Base-by-base conservation (phyloP, 2,797 vertebrate species). In the Fundulus diaphanus region DNA sequence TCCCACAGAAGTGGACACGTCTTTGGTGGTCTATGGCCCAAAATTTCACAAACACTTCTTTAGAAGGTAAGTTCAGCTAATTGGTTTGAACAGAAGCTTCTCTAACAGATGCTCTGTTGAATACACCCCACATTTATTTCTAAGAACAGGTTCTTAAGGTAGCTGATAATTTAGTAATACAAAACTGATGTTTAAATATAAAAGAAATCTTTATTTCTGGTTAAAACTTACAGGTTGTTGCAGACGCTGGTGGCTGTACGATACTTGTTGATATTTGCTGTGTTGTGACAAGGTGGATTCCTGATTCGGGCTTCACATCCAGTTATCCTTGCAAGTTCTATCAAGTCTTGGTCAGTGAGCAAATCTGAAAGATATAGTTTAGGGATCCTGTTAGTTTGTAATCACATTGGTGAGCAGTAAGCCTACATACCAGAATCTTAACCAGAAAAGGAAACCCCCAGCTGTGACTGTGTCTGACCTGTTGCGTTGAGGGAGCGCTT, bases 401-500 rank as follows among this genome's bases (percentile, higher is more conserved):
- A 7, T 65, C 7, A 33, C 16, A 61, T 35, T 33, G 7, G 3
- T 8, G 4, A 29, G 20, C 44, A 61, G 57, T 15, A n/a, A n/a
- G n/a, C n/a, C n/a, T n/a, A 37, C 48, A 65, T 20, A 9, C 44
- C 1, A 42, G 5, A 54, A 8, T 15, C 6, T 70, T 3, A 63
- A 61, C 8, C 3, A 49, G 68, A 77, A 52, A 18, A 75, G 57
- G 37, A 78, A 72, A 72, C 49, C 44, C n/a, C 18, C 7, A 0
- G 59, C 42, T 42, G 54, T 42, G 22, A 40, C 61, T 40, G 59
- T 68, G 79, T 71, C 90, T 85, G 35, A 96, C 97, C 97, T 87
- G 97, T 97, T 69, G 96, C 83, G 0, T 97, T 98, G 89, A 98
- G 95, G 5, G 96, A 94, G 16, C 94, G 92, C 51, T 93, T 95